A percentile compares a stretch with the other conserved stretches of the same genome.
Evolutionary conservation across 2,797 vertebrate species (phyloP).

Genomic region (Nannoperca obscura): DNA sequence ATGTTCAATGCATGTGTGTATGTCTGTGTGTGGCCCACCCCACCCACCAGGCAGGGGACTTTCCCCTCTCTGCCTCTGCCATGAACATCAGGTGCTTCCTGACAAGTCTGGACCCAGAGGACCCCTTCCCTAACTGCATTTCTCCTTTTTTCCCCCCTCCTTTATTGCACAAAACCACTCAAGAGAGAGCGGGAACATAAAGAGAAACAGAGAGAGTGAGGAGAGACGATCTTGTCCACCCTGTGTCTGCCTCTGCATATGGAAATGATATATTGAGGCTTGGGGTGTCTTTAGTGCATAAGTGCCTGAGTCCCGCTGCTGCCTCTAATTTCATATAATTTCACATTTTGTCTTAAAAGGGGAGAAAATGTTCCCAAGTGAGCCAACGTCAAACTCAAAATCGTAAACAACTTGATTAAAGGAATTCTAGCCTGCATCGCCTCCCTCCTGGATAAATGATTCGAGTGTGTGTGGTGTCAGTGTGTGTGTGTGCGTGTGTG

Average conservation of each 20-base stretch:
- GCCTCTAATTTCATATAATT: constrained; percentile 87
- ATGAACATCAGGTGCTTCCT: constrained; percentile 82
- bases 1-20: constrained; percentile 52
- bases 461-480: constrained; percentile 45
- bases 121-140: constrained; percentile 61
- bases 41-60: constrained; percentile 81
- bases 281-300: constrained; percentile 78
- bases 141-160: constrained; percentile 40
- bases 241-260: constrained; percentile 77
- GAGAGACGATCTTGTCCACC: constrained; percentile 66
- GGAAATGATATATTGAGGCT: constrained; percentile 82
- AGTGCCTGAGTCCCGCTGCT: constrained; percentile 75
- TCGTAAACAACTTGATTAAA: constrained; percentile 87
- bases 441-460: constrained; percentile 77
- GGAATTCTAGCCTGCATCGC: constrained; percentile 73
- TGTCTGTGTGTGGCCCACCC: constrained; percentile 72
- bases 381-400: constrained; percentile 74
- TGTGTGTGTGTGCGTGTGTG: constrained; percentile 17
- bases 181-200: constrained; percentile 47
- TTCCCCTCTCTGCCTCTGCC: constrained; percentile 72
- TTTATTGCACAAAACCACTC: constrained; percentile 52
- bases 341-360: constrained; percentile 84
- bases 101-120: constrained; percentile 82
- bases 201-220: constrained; percentile 57
- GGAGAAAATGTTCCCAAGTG: constrained; percentile 81